Evolutionary conservation across 2,888 invertebrate species (phyloP).

Genomic region (Campoletis raptor): DNA sequence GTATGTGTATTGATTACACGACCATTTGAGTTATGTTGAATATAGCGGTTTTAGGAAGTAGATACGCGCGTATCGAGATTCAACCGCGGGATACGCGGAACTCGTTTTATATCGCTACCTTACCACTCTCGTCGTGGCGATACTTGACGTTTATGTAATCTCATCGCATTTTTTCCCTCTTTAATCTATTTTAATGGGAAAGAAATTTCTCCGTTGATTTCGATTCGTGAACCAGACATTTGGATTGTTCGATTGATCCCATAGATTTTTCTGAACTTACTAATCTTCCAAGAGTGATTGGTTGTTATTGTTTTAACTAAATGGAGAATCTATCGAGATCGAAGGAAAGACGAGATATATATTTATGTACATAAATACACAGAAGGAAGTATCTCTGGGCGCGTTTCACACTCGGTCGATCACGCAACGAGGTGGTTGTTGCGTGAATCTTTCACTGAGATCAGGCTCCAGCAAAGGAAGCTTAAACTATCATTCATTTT

Average conservation of each 20-base stretch:
- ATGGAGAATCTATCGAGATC: conserved; percentile 17
- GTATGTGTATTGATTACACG: conserved; percentile 46
- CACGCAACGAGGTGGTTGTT: conserved; percentile 67
- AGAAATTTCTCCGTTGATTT: background rate
- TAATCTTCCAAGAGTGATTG: background rate
- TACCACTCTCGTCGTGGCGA: conserved; percentile 36
- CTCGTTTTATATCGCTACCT: conserved; percentile 60
- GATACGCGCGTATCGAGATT: conserved; percentile 62
- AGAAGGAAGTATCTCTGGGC: conserved; percentile 64
- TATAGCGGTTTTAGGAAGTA: conserved; percentile 63
- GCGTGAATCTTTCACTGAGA: conserved; percentile 65
- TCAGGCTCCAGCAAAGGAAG: conserved; percentile 39
- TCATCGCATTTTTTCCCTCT: conserved; percentile 22
- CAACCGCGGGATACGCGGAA: conserved; percentile 66
- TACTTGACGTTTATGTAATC: conserved; percentile 55
- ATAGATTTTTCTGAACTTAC: background rate
- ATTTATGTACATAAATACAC: background rate
- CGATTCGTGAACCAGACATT: background rate
- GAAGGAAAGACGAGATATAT: conserved; percentile 6
- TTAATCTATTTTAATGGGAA: conserved; percentile 26
- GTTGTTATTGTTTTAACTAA: background rate
- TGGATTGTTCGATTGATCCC: background rate
- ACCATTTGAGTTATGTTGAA: conserved; percentile 37
- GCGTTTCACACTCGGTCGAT: conserved; percentile 67
- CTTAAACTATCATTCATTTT: conserved; percentile 37